phyloP scores from a whole-genome alignment of 2,797 vertebrate species.

The Onychomys leucogaster region DNA sequence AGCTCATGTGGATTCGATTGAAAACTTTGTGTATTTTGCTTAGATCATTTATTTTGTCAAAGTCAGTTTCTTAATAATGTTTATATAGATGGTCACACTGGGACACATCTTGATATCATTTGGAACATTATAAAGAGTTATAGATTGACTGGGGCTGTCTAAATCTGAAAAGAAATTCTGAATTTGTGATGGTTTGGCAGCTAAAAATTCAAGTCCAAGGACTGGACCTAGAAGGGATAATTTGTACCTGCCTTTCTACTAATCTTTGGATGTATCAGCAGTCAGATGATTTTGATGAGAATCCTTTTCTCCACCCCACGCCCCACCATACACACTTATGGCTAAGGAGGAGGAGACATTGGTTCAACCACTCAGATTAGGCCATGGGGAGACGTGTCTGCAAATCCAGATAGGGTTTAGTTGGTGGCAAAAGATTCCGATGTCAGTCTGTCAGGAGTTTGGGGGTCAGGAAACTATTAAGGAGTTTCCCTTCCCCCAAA shows the following conservation, averaged over 20 bases:
- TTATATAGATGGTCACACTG: constrained; percentile 46
- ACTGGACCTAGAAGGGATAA: background rate
- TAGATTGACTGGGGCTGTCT: background rate
- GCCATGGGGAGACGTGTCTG: background rate
- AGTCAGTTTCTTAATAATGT: constrained; percentile 56
- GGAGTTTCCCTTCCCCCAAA: background rate
- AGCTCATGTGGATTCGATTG: constrained; percentile 31
- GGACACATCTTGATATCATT: constrained; percentile 29
- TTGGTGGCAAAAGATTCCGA: constrained; percentile 3
- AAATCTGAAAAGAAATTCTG: constrained; percentile 43
- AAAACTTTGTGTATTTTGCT: constrained; percentile 60
- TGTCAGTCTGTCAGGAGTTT: background rate
- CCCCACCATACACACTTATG: background rate
- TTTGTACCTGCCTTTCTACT: background rate
- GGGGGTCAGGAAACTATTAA: background rate
- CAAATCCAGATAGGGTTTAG: background rate
- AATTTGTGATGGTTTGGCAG: constrained; percentile 48
- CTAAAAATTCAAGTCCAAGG: constrained; percentile 33
- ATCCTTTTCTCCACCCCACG: background rate
- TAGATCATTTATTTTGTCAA: constrained; percentile 46
- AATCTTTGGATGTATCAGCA: background rate
- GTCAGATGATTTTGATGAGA: constrained; percentile 21
- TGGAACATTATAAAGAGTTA: constrained; percentile 31
- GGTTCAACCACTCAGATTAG: background rate
- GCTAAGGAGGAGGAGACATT: background rate